Percentiles rank a stretch among this genome's conserved stretches.
Conservation (phyloP, 2,113 vertebrate genomes). For the Chascanopsetta lugubris region DNA sequence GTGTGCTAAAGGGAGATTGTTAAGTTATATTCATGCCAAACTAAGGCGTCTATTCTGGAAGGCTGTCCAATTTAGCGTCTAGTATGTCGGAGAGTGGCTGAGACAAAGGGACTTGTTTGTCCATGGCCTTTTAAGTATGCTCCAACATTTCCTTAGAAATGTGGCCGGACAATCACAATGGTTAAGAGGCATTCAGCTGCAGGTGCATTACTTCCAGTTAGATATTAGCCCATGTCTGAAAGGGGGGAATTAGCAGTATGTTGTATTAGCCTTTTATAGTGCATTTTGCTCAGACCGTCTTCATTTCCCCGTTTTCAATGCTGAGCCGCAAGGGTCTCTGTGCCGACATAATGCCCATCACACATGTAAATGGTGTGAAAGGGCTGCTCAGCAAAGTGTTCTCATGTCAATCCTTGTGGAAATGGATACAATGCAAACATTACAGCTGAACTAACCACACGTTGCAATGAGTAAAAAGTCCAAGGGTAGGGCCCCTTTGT, state of each 20-base stretch:
- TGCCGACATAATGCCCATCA: slow-evolving; percentile 98
- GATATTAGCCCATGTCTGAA: slow-evolving; percentile 94
- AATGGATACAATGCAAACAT: slow-evolving; percentile 99
- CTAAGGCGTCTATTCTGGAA: slow-evolving; percentile 80
- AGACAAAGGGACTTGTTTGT: slow-evolving; percentile 92
- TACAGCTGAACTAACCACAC: slow-evolving; percentile 98
- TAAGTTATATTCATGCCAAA: slow-evolving; percentile 81
- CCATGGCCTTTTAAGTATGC: slow-evolving; percentile 84
- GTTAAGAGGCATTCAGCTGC: slow-evolving; percentile 98
- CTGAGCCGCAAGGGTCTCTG: slow-evolving; percentile 95
- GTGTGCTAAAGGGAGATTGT: slow-evolving; percentile 74
- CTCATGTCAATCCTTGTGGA: slow-evolving; percentile 99
- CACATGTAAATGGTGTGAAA: slow-evolving; percentile 99
- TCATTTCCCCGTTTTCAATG: slow-evolving; percentile 99
- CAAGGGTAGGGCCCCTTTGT: slow-evolving; percentile 89
- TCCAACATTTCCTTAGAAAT: slow-evolving; percentile 88
- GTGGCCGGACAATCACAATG: slow-evolving; percentile 88
- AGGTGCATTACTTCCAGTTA: slow-evolving; percentile 99
- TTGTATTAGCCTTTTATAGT: slow-evolving; percentile 99
- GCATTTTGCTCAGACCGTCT: slow-evolving; percentile 98
- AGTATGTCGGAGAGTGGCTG: slow-evolving; percentile 83
- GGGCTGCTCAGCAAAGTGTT: slow-evolving; percentile 99
- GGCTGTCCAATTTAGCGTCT: slow-evolving; percentile 86
- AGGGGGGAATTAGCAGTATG: slow-evolving; percentile 95
- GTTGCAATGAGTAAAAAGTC: slow-evolving; percentile 98